These are phyloP conservation scores for Allobates femoralis DNA, from an alignment of 2,797 vertebrate species.

Conservation along the genomic window DNA sequence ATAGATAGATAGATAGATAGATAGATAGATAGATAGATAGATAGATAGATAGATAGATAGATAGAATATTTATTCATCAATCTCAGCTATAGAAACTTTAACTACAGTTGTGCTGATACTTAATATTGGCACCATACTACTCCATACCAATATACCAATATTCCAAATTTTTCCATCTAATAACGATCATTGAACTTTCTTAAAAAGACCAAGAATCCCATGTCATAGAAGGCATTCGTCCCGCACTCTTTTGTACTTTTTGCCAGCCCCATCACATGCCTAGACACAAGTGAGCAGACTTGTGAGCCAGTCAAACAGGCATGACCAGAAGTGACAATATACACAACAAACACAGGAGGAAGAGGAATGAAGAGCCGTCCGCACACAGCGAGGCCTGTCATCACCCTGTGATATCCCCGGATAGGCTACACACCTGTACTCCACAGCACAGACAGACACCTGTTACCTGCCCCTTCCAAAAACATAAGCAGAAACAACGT, in stretches of 20 bases:
- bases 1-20: too few relatives aligned
- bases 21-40: not conserved
- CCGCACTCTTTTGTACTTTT: conserved; percentile 18
- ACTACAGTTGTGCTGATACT: not conserved
- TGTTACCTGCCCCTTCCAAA: not conserved
- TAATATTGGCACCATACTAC: not conserved
- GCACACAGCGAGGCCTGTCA: conserved; percentile 31
- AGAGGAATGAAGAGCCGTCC: conserved; percentile 40
- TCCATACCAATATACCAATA: not conserved
- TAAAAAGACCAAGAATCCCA: not conserved
- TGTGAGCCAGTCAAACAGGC: conserved; percentile 59
- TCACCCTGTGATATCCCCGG: conserved; percentile 29
- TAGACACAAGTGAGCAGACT: conserved; percentile 44
- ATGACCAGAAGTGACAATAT: conserved; percentile 55
- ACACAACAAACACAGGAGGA: conserved; percentile 36
- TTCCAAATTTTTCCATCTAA: too few relatives aligned
- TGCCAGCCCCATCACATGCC: conserved; percentile 24
- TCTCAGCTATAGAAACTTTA: not conserved
- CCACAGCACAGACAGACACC: not conserved
- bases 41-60: not conserved
- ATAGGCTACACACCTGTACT: conserved; percentile 38
- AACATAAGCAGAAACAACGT: not conserved
- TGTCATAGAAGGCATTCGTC: not conserved
- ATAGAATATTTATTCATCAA: not conserved
- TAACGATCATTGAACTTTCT: not conserved